Evolutionary conservation across 2,888 invertebrate genomes (phyloP).

Genomic region (Pedicia rivosa): DNA sequence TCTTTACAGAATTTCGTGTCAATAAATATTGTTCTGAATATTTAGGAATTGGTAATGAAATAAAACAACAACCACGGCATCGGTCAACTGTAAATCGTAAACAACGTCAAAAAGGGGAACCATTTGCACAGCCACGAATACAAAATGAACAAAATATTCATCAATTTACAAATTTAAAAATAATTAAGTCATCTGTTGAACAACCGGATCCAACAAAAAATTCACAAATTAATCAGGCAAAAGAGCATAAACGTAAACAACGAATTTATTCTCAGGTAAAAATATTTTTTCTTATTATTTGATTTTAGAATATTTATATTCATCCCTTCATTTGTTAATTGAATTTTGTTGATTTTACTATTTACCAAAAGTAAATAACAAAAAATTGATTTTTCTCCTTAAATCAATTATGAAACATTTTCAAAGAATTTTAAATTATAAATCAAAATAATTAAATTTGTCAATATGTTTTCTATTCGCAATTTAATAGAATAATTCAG

Average conservation of each 20-base stretch:
- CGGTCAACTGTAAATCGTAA: conserved; percentile 2
- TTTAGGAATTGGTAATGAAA: conserved; percentile 27
- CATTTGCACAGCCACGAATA: conserved; percentile 15
- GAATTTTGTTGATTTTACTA: no score
- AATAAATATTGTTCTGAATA: conserved; percentile 40
- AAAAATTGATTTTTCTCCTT: no score
- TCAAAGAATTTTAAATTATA: no score
- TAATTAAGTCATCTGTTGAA: conserved; percentile 12
- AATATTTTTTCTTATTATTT: background rate
- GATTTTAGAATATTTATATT: background rate
- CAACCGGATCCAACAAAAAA: conserved; percentile 6
- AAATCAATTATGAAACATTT: no score
- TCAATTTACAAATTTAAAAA: conserved; percentile 15
- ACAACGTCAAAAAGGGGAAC: conserved; percentile 12
- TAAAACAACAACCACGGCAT: conserved; percentile 9
- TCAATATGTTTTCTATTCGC: no score
- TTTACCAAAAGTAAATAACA: no score
- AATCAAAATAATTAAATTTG: no score
- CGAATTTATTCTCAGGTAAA: conserved; percentile 18
- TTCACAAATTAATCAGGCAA: conserved; percentile 4
- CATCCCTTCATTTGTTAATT: background rate
- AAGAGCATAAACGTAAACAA: conserved; percentile 9
- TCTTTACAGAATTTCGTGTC: conserved; percentile 33
- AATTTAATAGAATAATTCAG: no score
- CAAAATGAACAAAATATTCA: conserved; percentile 16